Percentiles rank a stretch among this genome's conserved stretches.
Conservation (phyloP, 2,113 vertebrate species). For the Mus pahari region DNA sequence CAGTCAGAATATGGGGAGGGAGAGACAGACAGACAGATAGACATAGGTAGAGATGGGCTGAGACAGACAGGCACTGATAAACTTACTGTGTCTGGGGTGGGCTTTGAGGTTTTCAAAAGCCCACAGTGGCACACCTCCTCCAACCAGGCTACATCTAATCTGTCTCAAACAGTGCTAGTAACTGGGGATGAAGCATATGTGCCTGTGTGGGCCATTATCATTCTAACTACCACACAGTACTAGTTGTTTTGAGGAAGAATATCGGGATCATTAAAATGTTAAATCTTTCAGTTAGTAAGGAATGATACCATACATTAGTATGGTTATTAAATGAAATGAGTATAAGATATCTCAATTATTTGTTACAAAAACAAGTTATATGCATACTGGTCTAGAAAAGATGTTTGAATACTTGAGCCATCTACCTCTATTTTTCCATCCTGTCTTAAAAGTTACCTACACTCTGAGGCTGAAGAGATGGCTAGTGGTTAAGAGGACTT, state of each 20-base stretch:
- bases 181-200: background rate
- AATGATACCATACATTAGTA: background rate
- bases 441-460: constrained; percentile 12
- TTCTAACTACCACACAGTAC: background rate
- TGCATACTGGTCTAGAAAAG: constrained; percentile 23
- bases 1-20: background rate
- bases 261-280: constrained; percentile 38
- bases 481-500: background rate
- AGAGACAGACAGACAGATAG: too few species aligned
- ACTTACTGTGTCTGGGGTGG: background rate
- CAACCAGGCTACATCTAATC: background rate
- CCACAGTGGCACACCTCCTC: background rate
- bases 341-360: background rate
- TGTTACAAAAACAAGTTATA: background rate
- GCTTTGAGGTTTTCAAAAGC: background rate
- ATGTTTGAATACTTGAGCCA: background rate
- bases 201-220: background rate
- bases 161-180: background rate
- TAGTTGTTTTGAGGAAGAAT: constrained; percentile 31
- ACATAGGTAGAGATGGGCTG: too few species aligned
- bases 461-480: constrained; percentile 3
- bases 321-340: constrained; percentile 51
- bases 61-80: background rate
- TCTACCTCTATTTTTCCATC: background rate
- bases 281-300: constrained; percentile 20